Percentiles rank a stretch among this genome's conserved stretches.
These are phyloP conservation scores for Chloropsis hardwickii DNA, from an alignment of 2,113 vertebrate genomes.

Conservation along the genomic window DNA sequence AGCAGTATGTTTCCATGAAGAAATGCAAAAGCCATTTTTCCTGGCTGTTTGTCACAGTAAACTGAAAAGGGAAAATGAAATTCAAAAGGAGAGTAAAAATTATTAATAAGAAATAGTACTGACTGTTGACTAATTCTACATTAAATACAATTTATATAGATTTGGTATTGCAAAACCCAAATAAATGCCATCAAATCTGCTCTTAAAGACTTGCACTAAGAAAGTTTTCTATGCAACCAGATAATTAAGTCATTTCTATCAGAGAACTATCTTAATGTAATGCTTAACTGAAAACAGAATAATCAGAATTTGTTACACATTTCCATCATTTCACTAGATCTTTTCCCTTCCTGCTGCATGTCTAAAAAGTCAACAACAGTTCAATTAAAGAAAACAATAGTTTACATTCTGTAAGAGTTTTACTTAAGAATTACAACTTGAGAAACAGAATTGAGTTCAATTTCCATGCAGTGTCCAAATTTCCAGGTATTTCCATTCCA, in stretches of 20 bases:
- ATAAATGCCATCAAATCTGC: background rate
- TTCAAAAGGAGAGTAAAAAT: background rate
- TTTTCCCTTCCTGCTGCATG: background rate
- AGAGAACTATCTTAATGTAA: background rate
- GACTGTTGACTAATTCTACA: background rate
- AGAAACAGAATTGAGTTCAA: background rate
- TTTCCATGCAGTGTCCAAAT: background rate
- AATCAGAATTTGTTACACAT: background rate
- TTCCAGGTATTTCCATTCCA: background rate
- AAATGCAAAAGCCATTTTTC: conserved; percentile 32
- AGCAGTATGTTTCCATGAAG: conserved; percentile 49
- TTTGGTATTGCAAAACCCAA: background rate
- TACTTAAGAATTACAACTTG: background rate
- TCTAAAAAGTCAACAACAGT: background rate
- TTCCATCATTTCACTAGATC: background rate
- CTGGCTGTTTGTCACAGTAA: background rate
- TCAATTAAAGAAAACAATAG: background rate
- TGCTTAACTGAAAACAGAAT: background rate
- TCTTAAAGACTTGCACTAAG: background rate
- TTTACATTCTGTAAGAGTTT: background rate
- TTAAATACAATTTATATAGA: background rate
- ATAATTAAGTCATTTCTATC: background rate
- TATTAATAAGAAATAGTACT: background rate
- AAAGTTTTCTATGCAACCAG: background rate
- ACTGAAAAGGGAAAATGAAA: conserved; percentile 6